Evolutionary conservation across 2,888 invertebrate species (phyloP).

Genomic region (Protonemura montana): DNA sequence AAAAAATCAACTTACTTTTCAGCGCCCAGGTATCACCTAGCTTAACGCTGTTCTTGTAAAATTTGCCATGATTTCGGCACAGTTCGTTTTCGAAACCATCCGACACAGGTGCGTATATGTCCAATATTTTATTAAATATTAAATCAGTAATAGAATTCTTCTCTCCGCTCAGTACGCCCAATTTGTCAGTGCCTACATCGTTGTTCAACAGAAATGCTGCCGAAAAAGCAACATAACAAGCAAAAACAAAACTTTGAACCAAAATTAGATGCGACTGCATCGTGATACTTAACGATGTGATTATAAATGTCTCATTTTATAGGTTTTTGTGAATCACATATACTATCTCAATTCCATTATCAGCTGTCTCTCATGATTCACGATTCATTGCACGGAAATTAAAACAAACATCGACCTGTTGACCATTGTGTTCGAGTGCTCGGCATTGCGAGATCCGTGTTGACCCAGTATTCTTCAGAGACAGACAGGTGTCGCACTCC

Average conservation of each 20-base stretch:
- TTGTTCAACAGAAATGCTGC: background rate
- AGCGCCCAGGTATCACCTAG: background rate
- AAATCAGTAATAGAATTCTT: background rate
- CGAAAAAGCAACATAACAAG: background rate
- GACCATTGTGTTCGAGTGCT: too few relatives aligned
- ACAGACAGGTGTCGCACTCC: too few relatives aligned
- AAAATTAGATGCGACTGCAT: background rate
- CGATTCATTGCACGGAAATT: too few relatives aligned
- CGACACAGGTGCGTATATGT: slow-evolving; percentile 8
- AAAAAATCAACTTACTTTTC: background rate
- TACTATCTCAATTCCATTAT: too few relatives aligned
- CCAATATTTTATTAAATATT: background rate
- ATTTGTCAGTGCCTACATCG: background rate
- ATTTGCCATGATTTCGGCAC: slow-evolving; percentile 26
- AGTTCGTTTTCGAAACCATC: background rate
- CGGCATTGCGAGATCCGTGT: too few relatives aligned
- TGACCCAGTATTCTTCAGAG: too few relatives aligned
- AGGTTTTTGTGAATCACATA: too few relatives aligned
- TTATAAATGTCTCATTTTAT: too few relatives aligned
- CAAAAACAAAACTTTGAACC: background rate
- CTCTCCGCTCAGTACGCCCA: background rate
- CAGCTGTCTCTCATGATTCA: too few relatives aligned
- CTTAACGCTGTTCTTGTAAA: background rate
- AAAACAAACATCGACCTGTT: too few relatives aligned
- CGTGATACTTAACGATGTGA: background rate